Conservation (phyloP, 2,113 vertebrate genomes). For the Cephalopholis sonnerati region DNA sequence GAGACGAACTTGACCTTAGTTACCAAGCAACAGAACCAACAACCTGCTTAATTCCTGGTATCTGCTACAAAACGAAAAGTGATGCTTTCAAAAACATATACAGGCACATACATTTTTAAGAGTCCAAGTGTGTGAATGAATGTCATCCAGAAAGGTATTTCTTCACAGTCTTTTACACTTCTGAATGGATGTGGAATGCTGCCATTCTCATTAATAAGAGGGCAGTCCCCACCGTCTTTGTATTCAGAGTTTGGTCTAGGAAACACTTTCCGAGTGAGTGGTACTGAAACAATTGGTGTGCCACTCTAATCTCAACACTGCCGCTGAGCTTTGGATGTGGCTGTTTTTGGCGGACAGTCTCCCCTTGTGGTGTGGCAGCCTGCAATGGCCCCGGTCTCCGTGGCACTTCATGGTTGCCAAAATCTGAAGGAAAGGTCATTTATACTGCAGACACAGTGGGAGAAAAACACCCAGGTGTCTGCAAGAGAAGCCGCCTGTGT, state of each 20-base stretch:
- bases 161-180: constrained; percentile 25
- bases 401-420: constrained; percentile 71
- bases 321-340: constrained; percentile 67
- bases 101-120: not conserved
- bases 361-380: constrained; percentile 60
- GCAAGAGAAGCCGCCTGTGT: constrained; percentile 47
- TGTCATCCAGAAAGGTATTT: constrained; percentile 2
- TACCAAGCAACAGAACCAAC: constrained; percentile 57
- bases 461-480: constrained; percentile 63
- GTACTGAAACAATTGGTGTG: constrained; percentile 67
- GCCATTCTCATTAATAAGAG: constrained; percentile 62
- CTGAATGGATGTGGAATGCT: constrained; percentile 54
- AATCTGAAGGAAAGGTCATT: constrained; percentile 73
- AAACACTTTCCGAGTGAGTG: constrained; percentile 67
- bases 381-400: constrained; percentile 65
- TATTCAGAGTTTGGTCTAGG: constrained; percentile 61
- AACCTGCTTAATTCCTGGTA: not conserved
- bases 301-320: constrained; percentile 70
- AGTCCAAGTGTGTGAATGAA: constrained; percentile 17
- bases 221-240: constrained; percentile 38
- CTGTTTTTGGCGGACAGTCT: constrained; percentile 61
- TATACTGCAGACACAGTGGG: constrained; percentile 61
- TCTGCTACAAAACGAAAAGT: constrained; percentile 36
- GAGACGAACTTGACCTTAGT: constrained; percentile 57
- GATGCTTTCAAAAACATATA: constrained; percentile 3